Conservation (phyloP, 2,888 invertebrate genomes). For the Chirona hameri region DNA sequence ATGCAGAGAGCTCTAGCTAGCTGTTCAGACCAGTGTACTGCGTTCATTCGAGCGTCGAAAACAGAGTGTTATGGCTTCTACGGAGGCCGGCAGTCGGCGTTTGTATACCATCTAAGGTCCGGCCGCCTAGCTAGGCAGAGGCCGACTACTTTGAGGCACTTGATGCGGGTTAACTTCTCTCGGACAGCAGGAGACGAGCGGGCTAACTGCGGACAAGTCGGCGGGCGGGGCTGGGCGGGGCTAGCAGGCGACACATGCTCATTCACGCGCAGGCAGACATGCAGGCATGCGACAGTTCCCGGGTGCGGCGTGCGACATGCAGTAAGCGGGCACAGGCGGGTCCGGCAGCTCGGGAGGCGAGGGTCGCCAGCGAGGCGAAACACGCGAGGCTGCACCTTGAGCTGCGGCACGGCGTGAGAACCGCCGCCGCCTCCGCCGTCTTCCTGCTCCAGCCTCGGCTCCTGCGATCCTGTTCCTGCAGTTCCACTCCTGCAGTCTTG, state of each 20-base stretch:
- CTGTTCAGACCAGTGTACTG: too few relatives aligned
- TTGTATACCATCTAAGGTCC: too few relatives aligned
- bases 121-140: too few relatives aligned
- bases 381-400: background rate
- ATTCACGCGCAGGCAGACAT: background rate
- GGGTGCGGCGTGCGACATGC: background rate
- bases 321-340: background rate
- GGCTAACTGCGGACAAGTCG: too few relatives aligned
- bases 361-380: background rate
- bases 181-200: too few relatives aligned
- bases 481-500: too few relatives aligned
- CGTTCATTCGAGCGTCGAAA: too few relatives aligned
- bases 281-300: background rate
- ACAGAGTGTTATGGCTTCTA: too few relatives aligned
- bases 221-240: background rate
- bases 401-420: background rate
- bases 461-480: background rate
- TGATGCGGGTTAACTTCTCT: too few relatives aligned
- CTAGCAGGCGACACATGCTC: background rate
- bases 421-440: background rate
- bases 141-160: too few relatives aligned
- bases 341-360: background rate
- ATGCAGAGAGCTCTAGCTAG: too few relatives aligned
- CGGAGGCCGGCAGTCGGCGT: too few relatives aligned
- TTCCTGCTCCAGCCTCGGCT: background rate